Evolutionary conservation across 2,113 vertebrate genomes (phyloP).

Genomic region (Stomatorhinus ivindoensis): DNA sequence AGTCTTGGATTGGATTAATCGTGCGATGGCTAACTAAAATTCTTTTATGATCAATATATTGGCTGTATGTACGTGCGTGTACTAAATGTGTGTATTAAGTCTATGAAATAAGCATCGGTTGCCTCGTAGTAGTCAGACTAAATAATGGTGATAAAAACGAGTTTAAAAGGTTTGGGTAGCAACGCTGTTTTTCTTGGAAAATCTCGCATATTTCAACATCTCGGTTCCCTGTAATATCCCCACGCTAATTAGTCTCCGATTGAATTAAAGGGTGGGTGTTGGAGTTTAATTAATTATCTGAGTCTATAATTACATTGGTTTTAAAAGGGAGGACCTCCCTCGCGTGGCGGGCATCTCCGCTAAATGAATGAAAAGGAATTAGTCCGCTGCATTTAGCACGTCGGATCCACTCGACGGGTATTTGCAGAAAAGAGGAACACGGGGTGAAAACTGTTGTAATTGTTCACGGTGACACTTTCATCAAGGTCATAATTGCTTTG

Average conservation of each 20-base stretch:
- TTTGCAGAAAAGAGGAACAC: neutral
- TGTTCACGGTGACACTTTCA: conserved; percentile 24
- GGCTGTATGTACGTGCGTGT: neutral
- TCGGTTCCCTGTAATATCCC: neutral
- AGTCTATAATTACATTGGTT: conserved; percentile 37
- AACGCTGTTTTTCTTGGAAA: neutral
- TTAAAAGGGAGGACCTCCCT: conserved; percentile 24
- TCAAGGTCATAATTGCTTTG: conserved; percentile 28
- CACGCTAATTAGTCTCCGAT: conserved; percentile 27
- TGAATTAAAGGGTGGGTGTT: conserved; percentile 29
- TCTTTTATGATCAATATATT: neutral
- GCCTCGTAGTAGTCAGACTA: neutral
- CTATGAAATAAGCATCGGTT: neutral
- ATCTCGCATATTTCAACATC: neutral
- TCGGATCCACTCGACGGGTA: neutral
- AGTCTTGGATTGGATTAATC: neutral
- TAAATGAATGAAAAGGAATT: neutral
- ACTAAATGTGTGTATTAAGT: neutral
- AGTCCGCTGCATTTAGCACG: neutral
- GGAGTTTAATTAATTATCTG: conserved; percentile 35
- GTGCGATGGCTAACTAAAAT: neutral
- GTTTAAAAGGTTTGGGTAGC: neutral
- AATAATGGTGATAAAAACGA: neutral
- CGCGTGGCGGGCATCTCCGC: conserved; percentile 1
- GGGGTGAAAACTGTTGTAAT: conserved; percentile 5